Conservation (phyloP, 1,140 invertebrate genomes). For the Drosophila lacteicornis region DNA sequence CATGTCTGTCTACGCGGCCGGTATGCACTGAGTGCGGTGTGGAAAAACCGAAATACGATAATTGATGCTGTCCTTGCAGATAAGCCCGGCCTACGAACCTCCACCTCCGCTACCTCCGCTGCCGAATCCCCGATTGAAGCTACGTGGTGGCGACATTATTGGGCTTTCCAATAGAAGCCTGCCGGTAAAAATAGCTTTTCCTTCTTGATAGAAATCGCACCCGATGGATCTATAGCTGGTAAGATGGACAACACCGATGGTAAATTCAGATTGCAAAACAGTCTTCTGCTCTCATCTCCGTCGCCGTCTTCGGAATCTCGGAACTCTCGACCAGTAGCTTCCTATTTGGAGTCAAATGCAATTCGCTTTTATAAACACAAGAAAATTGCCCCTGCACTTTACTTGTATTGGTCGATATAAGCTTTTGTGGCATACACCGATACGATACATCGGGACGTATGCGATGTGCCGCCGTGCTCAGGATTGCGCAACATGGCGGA, state of each 20-base stretch:
- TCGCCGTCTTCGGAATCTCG: background rate
- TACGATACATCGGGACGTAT: conserved; percentile 6
- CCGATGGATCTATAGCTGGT: background rate
- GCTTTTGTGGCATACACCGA: conserved; percentile 8
- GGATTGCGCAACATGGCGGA: conserved; percentile 21
- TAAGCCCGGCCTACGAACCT: conserved; percentile 1
- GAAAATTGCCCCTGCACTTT: conserved; percentile 13
- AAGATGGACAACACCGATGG: background rate
- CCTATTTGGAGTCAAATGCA: background rate
- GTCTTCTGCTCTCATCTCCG: background rate
- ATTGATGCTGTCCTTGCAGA: background rate
- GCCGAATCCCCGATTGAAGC: conserved; percentile 41
- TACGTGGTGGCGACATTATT: conserved; percentile 27
- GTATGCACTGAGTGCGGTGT: conserved; percentile 22
- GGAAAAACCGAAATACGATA: conserved; percentile 2
- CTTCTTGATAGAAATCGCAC: background rate
- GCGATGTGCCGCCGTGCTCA: conserved; percentile 18
- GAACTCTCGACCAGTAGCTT: background rate
- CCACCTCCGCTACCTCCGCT: conserved; percentile 35
- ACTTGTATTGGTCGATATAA: conserved; percentile 8
- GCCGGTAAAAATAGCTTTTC: conserved; percentile 24
- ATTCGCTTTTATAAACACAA: conserved; percentile 6
- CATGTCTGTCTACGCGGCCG: conserved; percentile 36
- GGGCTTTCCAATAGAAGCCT: conserved; percentile 4
- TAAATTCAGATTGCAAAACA: background rate